Percentiles rank a stretch among this genome's conserved stretches.
These are phyloP conservation scores for Porites lutea DNA, from an alignment of 64 coral and sea anemone genomes.

Conservation along the genomic window DNA sequence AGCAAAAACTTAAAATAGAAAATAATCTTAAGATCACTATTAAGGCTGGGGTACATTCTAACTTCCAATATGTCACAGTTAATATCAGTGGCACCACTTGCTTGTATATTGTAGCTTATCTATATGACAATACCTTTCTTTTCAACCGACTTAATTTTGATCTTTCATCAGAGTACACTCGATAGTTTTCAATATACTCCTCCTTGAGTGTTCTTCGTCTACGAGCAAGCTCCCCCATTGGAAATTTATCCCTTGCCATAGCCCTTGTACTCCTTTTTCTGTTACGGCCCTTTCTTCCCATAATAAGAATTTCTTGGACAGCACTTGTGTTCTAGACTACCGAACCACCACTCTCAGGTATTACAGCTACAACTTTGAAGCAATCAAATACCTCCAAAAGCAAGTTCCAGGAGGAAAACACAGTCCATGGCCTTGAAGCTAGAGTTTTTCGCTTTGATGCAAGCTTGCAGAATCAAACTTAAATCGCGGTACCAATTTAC, in stretches of 20 bases:
- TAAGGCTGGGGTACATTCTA: conserved; percentile 8
- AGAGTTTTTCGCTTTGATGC: conserved; percentile 24
- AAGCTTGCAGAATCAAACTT: conserved; percentile 33
- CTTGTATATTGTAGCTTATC: conserved; percentile 18
- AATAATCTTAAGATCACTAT: conserved; percentile 36
- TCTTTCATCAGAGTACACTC: conserved; percentile 41
- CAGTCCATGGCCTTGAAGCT: conserved; percentile 58
- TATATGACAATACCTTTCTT: conserved; percentile 56
- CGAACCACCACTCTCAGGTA: conserved; percentile 22
- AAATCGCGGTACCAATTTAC: conserved; percentile 46
- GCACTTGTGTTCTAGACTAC: conserved; percentile 52
- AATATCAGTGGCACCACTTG: conserved; percentile 5
- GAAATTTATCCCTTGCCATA: conserved; percentile 62
- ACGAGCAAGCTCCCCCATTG: conserved; percentile 30
- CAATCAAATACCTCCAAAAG: conserved; percentile 60
- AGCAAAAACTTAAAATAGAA: conserved; percentile 25
- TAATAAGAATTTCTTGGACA: conserved; percentile 52
- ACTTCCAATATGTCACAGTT: conserved; percentile 12
- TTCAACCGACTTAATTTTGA: conserved; percentile 50
- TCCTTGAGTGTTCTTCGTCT: conserved; percentile 39
- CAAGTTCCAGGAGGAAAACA: conserved; percentile 49
- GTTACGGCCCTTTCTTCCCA: conserved; percentile 34
- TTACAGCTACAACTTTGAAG: conserved; percentile 67
- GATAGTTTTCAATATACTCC: conserved; percentile 47
- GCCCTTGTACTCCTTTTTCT: conserved; percentile 63